Evolutionary conservation across 1,140 invertebrate species (phyloP).

Genomic region (Microplitis demolitor): DNA sequence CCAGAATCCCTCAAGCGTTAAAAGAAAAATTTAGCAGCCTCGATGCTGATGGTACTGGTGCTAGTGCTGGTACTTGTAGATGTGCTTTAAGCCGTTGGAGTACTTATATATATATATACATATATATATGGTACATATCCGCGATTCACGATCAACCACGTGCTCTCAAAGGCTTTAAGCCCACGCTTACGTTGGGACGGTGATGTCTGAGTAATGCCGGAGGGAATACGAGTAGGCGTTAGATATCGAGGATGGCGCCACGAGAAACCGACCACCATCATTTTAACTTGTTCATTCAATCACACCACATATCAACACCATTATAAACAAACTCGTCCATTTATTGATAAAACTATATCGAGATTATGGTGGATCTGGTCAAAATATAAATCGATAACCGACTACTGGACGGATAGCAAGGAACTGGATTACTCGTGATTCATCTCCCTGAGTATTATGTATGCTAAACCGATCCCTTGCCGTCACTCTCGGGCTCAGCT

Average conservation of each 20-base stretch:
- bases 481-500: no score
- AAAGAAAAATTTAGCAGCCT: no score
- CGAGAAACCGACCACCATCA: not conserved
- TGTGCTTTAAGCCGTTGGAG: no score
- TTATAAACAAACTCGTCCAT: not conserved
- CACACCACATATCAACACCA: not conserved
- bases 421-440: no score
- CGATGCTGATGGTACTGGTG: no score
- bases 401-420: no score
- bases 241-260: slow-evolving; percentile 31
- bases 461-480: no score
- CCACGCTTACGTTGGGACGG: not conserved
- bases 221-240: slow-evolving; percentile 30
- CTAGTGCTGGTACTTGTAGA: no score
- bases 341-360: not conserved
- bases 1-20: not conserved
- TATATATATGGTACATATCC: no score
- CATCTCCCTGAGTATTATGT: no score
- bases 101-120: no score
- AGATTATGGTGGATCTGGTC: not conserved
- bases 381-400: no score
- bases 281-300: not conserved
- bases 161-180: not conserved
- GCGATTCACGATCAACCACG: not conserved
- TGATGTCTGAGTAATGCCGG: slow-evolving; percentile 27